Percentiles rank a stretch among this genome's conserved stretches.
Conservation (phyloP, 2,888 invertebrate species). For the Dicroscelio sp. region DNA sequence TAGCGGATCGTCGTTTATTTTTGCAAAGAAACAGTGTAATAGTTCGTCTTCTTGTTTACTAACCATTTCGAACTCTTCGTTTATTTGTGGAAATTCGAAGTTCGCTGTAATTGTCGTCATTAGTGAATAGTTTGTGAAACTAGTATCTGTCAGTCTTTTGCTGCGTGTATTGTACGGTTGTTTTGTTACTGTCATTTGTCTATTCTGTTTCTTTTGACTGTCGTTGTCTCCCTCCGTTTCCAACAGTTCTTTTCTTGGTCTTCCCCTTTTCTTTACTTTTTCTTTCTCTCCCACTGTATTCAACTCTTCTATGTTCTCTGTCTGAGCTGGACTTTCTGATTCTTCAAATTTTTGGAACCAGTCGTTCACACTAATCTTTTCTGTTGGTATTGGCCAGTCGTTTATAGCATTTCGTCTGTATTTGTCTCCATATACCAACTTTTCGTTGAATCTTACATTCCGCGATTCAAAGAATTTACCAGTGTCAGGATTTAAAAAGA, state of each 20-base stretch:
- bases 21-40: too few species aligned
- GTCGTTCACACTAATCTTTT: slow-evolving; percentile 56
- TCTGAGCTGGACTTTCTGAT: slow-evolving; percentile 2
- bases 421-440: slow-evolving; percentile 80
- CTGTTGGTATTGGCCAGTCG: slow-evolving; percentile 48
- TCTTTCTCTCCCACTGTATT: neutral
- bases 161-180: slow-evolving; percentile 35
- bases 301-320: neutral
- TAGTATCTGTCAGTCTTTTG: slow-evolving; percentile 25
- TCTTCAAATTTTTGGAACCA: slow-evolving; percentile 36
- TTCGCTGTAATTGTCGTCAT: neutral
- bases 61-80: slow-evolving; percentile 10
- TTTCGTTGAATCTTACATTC: slow-evolving; percentile 83
- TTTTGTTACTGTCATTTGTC: slow-evolving; percentile 6
- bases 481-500: slow-evolving; percentile 74
- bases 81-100: slow-evolving; percentile 30
- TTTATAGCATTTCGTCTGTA: slow-evolving; percentile 60
- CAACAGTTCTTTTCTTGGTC: slow-evolving; percentile 29
- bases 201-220: slow-evolving; percentile 1
- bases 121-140: neutral
- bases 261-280: slow-evolving; percentile 20
- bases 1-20: too few species aligned
- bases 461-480: slow-evolving; percentile 79
- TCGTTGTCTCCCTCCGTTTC: slow-evolving; percentile 63
- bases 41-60: neutral